Conservation (phyloP, 2,797 vertebrate species). For the Hylomyscus alleni region DNA sequence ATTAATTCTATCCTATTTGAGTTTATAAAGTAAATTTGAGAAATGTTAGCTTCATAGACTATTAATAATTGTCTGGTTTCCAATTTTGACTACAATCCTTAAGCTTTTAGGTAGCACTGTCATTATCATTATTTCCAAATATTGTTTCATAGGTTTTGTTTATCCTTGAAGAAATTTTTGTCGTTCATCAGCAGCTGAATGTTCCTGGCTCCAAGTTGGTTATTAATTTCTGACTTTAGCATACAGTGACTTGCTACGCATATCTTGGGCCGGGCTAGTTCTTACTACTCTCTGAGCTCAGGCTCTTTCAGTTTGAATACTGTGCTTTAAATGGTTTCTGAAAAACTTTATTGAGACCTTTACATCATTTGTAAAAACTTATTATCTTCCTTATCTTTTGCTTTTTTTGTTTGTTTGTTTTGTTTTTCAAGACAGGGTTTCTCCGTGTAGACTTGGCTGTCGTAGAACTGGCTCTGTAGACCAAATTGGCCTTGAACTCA, state of each 20-base stretch:
- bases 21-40: conserved; percentile 10
- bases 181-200: background rate
- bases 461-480: background rate
- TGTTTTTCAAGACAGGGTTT: background rate
- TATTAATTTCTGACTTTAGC: background rate
- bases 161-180: background rate
- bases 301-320: background rate
- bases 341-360: background rate
- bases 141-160: background rate
- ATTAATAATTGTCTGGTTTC: background rate
- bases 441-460: background rate
- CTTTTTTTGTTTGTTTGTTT: background rate
- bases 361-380: background rate
- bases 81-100: background rate
- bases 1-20: background rate
- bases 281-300: background rate
- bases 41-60: background rate
- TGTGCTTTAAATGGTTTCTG: background rate
- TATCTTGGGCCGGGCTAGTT: no score
- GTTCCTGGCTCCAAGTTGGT: background rate
- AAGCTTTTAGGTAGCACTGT: background rate
- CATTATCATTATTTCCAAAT: background rate
- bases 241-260: background rate
- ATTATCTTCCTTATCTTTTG: background rate
- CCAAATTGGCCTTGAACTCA: background rate